Base-by-base conservation (phyloP, 1,140 invertebrate genomes). In the Zaprionus gabonicus region DNA sequence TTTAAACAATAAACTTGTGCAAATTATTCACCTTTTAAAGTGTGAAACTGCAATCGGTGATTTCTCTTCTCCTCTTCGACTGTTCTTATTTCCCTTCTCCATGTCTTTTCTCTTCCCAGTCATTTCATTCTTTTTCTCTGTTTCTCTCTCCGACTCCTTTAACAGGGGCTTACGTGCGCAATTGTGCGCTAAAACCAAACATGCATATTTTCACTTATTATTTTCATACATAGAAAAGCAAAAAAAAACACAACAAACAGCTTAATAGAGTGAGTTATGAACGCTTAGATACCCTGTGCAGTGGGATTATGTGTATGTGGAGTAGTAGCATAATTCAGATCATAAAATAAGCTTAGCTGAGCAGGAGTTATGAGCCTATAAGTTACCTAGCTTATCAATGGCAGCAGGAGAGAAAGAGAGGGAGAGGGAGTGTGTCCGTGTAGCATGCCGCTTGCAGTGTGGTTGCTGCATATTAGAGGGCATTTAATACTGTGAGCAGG, bases 161-260 rank as follows among this genome's bases (percentile, higher is more conserved):
- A 46, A n/a, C 38, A 65, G 69, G 57, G 56, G 55, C 34, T 71
- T 75, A 83, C 77, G 73, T 87, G 80, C 80, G 64, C 84, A 86
- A 87, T 86, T 86, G 77, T 82, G 80, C 77, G 84, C 80, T 87
- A 81, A 88, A 88, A 84, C 71, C 84, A 88, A 88, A 84, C 85
- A 88, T 83, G 83, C 87, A 87, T 88, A 87, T 87, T 84, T 87
- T 84, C 78, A 88, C 84, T 88, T 87, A 87, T 87, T 87, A 87
- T 87, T 88, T 87, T 81, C 55, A 84, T 78, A 72, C 72, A 84
- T 78, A 76, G 70, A 82, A 65, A 46, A 71, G 31, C 9, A 76
- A 72, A 65, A 46, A 76, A 70, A 31, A 44, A 2, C 13, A 41
- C 27, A 31, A 31, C 28, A 59, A 41, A n/a, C 17, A 41, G 17